Percentiles rank a stretch among this genome's conserved stretches.
phyloP scores from a whole-genome alignment of 2,888 invertebrate genomes.

The Vannuccia rotundouncinata region DNA sequence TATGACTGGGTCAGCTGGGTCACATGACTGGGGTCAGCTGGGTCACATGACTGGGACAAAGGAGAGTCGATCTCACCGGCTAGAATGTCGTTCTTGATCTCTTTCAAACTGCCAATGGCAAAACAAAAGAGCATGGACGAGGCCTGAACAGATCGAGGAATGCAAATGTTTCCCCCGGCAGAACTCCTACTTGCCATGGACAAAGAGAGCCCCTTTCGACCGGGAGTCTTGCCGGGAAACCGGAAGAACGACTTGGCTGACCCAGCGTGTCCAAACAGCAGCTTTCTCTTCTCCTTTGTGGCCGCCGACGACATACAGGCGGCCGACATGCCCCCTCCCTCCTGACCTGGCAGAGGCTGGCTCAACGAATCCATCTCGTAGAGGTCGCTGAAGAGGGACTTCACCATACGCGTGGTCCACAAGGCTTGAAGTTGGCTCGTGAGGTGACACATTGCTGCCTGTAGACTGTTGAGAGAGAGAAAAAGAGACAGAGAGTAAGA shows the following conservation, averaged over 20 bases:
- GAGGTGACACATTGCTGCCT: slow-evolving; percentile 67
- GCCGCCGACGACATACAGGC: slow-evolving; percentile 25
- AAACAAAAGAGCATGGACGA: slow-evolving; percentile 87
- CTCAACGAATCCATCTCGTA: not conserved
- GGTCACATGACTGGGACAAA: not conserved
- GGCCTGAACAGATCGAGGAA: slow-evolving; percentile 48
- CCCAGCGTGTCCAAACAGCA: not conserved
- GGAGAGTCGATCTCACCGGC: slow-evolving; percentile 63
- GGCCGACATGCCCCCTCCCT: not conserved
- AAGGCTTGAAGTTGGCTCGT: slow-evolving; percentile 65
- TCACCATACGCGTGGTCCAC: slow-evolving; percentile 63
- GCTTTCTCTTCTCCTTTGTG: not conserved
- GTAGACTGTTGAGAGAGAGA: slow-evolving; percentile 59
- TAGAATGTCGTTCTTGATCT: slow-evolving; percentile 81
- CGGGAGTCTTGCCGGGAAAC: not conserved
- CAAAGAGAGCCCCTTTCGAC: not conserved
- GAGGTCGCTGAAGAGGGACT: slow-evolving; percentile 56
- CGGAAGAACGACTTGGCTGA: slow-evolving; percentile 6
- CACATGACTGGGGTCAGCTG: not conserved
- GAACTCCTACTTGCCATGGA: not conserved
- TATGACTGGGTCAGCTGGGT: not conserved
- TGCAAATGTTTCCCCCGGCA: not conserved
- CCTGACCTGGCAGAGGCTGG: not conserved
- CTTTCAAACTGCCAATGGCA: slow-evolving; percentile 77
- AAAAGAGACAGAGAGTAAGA: not conserved